Evolutionary conservation across 2,797 vertebrate genomes (phyloP).

Genomic region (Octomys mimax): DNA sequence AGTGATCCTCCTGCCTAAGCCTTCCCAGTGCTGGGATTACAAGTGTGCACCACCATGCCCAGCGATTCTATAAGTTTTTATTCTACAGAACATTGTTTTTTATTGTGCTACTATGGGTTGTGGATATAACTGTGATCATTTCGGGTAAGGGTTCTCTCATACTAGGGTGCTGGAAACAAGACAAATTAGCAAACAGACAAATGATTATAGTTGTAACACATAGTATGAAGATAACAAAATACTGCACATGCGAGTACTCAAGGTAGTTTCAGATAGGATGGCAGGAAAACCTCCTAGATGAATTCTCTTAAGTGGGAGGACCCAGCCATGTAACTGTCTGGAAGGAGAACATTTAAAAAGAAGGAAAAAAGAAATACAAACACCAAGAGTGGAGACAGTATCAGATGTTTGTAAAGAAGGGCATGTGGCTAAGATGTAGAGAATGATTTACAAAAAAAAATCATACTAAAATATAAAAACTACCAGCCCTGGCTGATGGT

Average conservation of each 20-base stretch:
- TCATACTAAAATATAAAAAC: background rate
- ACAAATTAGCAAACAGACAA: background rate
- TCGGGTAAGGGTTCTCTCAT: background rate
- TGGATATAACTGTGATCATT: background rate
- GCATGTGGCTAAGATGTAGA: background rate
- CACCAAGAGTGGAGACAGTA: background rate
- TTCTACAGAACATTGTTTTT: background rate
- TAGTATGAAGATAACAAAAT: background rate
- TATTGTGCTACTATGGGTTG: background rate
- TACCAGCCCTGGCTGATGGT: background rate
- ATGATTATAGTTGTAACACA: background rate
- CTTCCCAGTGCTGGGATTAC: too few relatives aligned
- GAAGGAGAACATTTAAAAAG: background rate
- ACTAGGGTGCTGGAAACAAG: background rate
- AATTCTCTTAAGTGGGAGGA: background rate
- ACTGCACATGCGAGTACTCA: background rate
- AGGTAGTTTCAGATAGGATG: background rate
- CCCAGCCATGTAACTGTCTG: background rate
- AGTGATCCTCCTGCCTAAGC: too few relatives aligned
- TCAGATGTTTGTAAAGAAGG: slow-evolving; percentile 24
- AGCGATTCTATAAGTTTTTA: background rate
- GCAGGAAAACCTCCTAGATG: background rate
- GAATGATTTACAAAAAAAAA: background rate
- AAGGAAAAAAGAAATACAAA: background rate
- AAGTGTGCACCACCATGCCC: too few relatives aligned